Conservation (phyloP, 2,888 invertebrate species). For the Caenorhabditis sp. region DNA sequence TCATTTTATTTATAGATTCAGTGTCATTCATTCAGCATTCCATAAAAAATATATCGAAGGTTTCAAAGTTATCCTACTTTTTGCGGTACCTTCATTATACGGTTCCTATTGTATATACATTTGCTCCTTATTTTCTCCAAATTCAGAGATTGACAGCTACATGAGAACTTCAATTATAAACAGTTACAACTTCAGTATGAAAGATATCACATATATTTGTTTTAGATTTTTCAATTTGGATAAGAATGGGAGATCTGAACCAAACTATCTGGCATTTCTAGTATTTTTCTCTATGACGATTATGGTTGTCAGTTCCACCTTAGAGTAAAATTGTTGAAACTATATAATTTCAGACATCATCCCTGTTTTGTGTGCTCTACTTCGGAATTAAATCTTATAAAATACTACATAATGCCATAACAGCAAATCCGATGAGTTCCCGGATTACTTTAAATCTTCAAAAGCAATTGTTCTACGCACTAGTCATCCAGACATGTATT, state of each 20-base stretch:
- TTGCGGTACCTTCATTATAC: background rate
- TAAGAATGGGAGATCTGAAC: background rate
- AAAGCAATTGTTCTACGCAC: conserved; percentile 25
- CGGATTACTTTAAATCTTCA: conserved; percentile 6
- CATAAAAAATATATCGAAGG: background rate
- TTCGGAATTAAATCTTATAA: no score
- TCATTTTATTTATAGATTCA: background rate
- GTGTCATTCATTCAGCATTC: background rate
- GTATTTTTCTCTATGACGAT: background rate
- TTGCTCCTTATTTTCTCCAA: background rate
- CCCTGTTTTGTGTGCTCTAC: conserved; percentile 21
- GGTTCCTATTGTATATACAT: background rate
- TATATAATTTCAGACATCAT: no score
- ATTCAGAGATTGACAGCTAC: background rate
- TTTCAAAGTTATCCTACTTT: background rate
- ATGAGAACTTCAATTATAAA: background rate
- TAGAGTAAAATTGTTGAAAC: no score
- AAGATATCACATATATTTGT: background rate
- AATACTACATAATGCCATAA: no score
- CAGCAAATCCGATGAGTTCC: no score
- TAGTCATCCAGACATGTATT: conserved; percentile 19
- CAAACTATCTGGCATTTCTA: background rate
- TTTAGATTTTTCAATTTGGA: background rate
- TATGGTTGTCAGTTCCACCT: background rate
- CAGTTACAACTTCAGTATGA: background rate